Conservation (phyloP, 2,113 vertebrate genomes). For the Boulengerochromis microlepis region DNA sequence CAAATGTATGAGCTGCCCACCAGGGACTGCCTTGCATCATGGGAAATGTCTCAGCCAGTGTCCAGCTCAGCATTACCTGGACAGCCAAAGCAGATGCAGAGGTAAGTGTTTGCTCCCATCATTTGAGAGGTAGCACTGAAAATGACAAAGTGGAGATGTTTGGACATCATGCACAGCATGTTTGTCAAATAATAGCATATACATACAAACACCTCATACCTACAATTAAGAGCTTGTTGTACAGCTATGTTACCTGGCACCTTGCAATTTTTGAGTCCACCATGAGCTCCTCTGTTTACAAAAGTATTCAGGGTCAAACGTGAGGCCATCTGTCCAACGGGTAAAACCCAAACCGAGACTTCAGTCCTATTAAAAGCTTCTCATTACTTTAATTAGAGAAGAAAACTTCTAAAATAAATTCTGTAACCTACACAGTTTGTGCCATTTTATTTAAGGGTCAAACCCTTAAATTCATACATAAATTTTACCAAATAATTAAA, state of each 20-base stretch:
- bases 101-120: conserved; percentile 55
- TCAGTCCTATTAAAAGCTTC: not conserved
- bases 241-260: not conserved
- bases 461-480: not conserved
- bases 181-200: not conserved
- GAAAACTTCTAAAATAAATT: not conserved
- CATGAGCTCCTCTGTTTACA: not conserved
- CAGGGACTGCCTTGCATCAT: conserved; percentile 66
- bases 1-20: conserved; percentile 76
- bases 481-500: accelerated
- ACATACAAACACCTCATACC: not conserved
- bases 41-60: conserved; percentile 80
- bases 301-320: not conserved
- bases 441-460: not conserved
- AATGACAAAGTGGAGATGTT: not conserved
- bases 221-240: not conserved
- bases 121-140: not conserved
- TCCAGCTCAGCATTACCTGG: conserved; percentile 70
- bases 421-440: not conserved
- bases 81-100: conserved; percentile 72
- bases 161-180: not conserved
- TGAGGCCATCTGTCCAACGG: not conserved
- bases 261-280: not conserved
- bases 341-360: not conserved
- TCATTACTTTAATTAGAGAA: not conserved